These are phyloP conservation scores for Argya squamiceps DNA, from an alignment of 2,797 vertebrate species.

Conservation along the genomic window DNA sequence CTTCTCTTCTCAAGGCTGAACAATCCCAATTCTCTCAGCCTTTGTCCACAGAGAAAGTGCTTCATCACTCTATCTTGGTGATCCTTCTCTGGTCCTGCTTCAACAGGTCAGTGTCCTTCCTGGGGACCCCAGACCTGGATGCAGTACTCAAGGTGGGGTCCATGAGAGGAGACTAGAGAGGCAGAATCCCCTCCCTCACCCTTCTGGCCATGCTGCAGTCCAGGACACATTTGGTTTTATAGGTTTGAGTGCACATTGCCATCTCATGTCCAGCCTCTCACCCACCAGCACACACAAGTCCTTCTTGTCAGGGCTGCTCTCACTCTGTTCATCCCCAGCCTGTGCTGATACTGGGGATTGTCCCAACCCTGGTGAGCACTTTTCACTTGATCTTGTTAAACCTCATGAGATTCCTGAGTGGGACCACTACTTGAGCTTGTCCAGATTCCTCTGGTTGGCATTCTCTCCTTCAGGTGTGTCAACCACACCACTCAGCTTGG, in stretches of 20 bases:
- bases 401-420: background rate
- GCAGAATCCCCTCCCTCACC: background rate
- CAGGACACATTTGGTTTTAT: background rate
- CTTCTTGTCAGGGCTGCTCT: background rate
- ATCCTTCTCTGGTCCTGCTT: background rate
- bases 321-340: background rate
- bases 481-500: background rate
- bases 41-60: accelerated
- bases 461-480: background rate
- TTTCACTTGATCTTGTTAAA: background rate
- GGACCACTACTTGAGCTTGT: background rate
- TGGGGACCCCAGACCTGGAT: background rate
- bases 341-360: background rate
- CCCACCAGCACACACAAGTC: background rate
- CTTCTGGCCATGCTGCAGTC: accelerated
- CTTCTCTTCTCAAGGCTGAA: background rate
- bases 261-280: background rate
- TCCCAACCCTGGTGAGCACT: background rate
- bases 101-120: background rate
- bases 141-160: background rate
- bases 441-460: background rate
- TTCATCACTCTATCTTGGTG: background rate
- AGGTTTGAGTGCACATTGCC: background rate
- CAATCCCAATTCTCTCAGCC: background rate
- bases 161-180: background rate